Conservation (phyloP, 2,888 invertebrate genomes). For the Latheticus oryzae region DNA sequence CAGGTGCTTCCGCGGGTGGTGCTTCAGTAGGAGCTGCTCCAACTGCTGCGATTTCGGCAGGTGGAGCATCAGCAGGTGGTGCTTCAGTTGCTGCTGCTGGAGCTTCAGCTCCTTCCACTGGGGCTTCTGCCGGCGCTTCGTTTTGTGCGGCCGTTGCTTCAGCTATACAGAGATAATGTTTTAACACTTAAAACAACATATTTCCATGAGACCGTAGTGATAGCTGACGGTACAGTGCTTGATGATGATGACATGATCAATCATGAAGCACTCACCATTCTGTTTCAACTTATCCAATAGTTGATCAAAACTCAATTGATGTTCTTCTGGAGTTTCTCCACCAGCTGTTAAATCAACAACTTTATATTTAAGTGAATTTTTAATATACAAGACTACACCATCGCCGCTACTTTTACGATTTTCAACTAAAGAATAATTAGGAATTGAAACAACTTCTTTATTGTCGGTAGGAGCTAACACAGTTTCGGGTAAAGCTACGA, state of each 20-base stretch:
- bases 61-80: slow-evolving; percentile 42
- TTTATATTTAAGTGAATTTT: slow-evolving; percentile 58
- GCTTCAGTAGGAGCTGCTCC: slow-evolving; percentile 37
- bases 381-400: slow-evolving; percentile 56
- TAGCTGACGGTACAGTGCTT: slow-evolving; percentile 31
- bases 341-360: slow-evolving; percentile 56
- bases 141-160: slow-evolving; percentile 46
- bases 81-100: slow-evolving; percentile 50
- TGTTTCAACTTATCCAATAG: slow-evolving; percentile 54
- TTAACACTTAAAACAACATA: neutral
- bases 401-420: slow-evolving; percentile 56
- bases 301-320: slow-evolving; percentile 52
- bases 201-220: neutral
- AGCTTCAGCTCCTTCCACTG: slow-evolving; percentile 46
- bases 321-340: slow-evolving; percentile 50
- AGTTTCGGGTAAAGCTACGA: slow-evolving; percentile 56
- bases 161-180: neutral
- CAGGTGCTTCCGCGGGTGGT: slow-evolving; percentile 42
- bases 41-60: slow-evolving; percentile 32
- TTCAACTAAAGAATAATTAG: slow-evolving; percentile 56
- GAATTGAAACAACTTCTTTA: slow-evolving; percentile 55
- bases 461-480: slow-evolving; percentile 56
- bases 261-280: slow-evolving; percentile 47
- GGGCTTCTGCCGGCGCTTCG: slow-evolving; percentile 47
- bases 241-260: slow-evolving; percentile 31